phyloP scores from a whole-genome alignment of 2,113 vertebrate genomes.

The Grammomys dolichurus region DNA sequence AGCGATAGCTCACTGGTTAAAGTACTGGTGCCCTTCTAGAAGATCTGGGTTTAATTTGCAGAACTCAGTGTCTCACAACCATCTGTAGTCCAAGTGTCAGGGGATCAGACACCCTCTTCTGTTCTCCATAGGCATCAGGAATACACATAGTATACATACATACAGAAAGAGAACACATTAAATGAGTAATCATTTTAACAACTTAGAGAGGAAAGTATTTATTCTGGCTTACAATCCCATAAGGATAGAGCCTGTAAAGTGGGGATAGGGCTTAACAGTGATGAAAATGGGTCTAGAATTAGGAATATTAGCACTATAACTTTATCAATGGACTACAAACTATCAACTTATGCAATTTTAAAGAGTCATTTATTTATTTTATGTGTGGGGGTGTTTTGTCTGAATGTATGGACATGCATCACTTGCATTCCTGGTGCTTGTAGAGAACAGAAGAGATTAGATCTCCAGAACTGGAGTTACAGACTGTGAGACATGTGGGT shows the following conservation, averaged over 20 bases:
- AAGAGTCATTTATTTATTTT: background rate
- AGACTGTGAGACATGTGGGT: background rate
- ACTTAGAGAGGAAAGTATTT: background rate
- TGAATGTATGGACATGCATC: background rate
- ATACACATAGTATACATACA: background rate
- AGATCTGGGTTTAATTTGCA: background rate
- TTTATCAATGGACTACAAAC: conserved; percentile 24
- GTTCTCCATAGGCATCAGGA: background rate
- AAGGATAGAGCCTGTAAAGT: background rate
- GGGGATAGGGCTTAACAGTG: background rate
- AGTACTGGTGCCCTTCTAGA: background rate
- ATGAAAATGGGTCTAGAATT: conserved; percentile 51
- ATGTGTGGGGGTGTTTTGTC: background rate
- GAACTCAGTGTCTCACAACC: background rate
- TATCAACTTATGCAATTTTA: background rate
- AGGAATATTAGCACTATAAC: conserved; percentile 22
- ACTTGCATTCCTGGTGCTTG: background rate
- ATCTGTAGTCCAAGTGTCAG: background rate
- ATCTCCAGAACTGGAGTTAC: background rate
- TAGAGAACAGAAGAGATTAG: background rate
- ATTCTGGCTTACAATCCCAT: background rate
- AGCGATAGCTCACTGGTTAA: background rate
- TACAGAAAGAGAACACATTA: background rate
- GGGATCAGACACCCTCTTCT: background rate
- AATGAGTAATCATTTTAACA: background rate